Conservation (phyloP, 2,888 invertebrate genomes). For the Saturnia japonica region DNA sequence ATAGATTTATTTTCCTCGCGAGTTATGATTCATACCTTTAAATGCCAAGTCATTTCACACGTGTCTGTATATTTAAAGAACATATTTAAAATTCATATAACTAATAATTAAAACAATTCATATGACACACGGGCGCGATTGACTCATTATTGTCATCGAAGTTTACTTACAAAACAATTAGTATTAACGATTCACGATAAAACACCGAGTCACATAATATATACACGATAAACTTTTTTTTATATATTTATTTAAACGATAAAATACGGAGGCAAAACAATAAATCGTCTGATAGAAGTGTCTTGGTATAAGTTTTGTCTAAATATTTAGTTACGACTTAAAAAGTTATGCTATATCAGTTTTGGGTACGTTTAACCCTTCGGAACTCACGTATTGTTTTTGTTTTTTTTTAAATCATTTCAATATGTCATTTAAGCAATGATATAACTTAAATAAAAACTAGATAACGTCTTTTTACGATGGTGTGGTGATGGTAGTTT, state of each 20-base stretch:
- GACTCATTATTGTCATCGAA: constrained; percentile 62
- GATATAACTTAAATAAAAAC: too few relatives aligned
- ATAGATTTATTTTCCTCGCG: constrained; percentile 11
- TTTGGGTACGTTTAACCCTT: too few relatives aligned
- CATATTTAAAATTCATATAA: constrained; percentile 35
- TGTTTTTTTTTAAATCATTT: too few relatives aligned
- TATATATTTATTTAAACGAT: constrained; percentile 30
- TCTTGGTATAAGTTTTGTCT: background rate
- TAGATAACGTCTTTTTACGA: too few relatives aligned
- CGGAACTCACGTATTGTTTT: too few relatives aligned
- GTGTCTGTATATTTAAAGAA: constrained; percentile 38
- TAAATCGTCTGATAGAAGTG: constrained; percentile 37
- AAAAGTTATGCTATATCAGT: too few relatives aligned
- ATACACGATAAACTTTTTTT: constrained; percentile 46
- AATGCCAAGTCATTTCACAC: constrained; percentile 42
- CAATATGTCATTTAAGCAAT: too few relatives aligned
- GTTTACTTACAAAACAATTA: constrained; percentile 26
- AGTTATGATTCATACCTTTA: constrained; percentile 35
- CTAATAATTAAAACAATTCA: constrained; percentile 42
- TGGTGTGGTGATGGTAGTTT: too few relatives aligned
- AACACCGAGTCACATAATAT: constrained; percentile 40
- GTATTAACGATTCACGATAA: constrained; percentile 22
- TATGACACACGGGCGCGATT: constrained; percentile 65
- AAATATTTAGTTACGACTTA: too few relatives aligned
- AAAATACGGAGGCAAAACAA: constrained; percentile 32